Evolutionary conservation across 2,797 vertebrate genomes (phyloP).

Genomic region (Acanthiza pusilla): DNA sequence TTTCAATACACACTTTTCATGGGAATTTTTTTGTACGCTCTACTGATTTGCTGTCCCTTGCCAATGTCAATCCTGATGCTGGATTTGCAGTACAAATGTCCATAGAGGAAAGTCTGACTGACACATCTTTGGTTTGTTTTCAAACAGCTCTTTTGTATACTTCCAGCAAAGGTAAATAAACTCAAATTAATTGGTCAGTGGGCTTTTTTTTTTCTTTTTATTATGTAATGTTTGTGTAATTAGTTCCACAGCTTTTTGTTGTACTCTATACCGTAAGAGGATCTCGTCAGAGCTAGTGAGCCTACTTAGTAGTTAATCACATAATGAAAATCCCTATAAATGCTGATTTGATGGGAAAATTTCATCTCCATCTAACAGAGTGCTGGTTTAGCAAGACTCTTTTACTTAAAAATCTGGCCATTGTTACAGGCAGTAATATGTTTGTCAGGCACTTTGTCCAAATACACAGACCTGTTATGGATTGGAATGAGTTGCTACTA

Average conservation of each 20-base stretch:
- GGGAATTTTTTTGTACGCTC: constrained; percentile 99
- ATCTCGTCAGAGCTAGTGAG: background rate
- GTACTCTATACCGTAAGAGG: background rate
- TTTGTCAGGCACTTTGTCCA: background rate
- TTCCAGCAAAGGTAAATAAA: constrained; percentile 89
- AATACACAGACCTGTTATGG: background rate
- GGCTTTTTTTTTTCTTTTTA: background rate
- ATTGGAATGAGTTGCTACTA: background rate
- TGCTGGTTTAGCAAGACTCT: background rate
- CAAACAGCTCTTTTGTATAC: constrained; percentile 96
- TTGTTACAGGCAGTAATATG: background rate
- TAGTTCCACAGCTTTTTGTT: background rate
- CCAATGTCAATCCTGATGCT: constrained; percentile 96
- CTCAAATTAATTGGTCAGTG: background rate
- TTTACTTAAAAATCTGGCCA: background rate
- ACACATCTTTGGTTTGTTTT: constrained; percentile 93
- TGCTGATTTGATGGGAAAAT: background rate
- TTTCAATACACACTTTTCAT: constrained; percentile 98
- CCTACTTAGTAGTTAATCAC: background rate
- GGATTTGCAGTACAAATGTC: constrained; percentile 97
- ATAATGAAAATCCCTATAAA: background rate
- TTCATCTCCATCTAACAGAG: background rate
- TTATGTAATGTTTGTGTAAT: background rate
- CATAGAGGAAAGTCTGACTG: constrained; percentile 90
- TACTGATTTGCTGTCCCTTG: constrained; percentile 94